These are phyloP conservation scores for Pseudorectes ferrugineus DNA, from an alignment of 2,113 vertebrate species.

Conservation along the genomic window DNA sequence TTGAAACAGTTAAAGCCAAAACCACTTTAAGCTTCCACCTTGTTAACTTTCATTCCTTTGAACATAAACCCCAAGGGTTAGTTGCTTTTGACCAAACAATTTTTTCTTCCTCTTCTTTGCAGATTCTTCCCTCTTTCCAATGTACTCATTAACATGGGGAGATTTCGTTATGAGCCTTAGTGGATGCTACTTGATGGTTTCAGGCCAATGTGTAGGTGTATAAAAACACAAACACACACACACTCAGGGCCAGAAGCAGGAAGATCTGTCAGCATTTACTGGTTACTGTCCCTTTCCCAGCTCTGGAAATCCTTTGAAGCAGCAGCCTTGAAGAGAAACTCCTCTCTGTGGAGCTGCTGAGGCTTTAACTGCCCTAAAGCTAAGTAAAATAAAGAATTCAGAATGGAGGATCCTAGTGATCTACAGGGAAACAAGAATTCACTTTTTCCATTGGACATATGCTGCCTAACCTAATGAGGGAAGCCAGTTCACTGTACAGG, in stretches of 20 bases:
- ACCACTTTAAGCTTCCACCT: background rate
- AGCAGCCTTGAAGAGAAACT: conserved; percentile 57
- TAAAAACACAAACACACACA: conserved; percentile 24
- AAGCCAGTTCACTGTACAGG: background rate
- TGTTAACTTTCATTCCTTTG: conserved; percentile 46
- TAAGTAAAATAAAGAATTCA: conserved; percentile 52
- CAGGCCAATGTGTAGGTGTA: conserved; percentile 44
- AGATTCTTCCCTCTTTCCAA: conserved; percentile 4
- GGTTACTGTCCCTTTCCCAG: conserved; percentile 50
- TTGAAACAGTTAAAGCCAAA: conserved; percentile 25
- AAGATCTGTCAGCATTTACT: conserved; percentile 54
- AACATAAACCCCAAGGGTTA: conserved; percentile 35
- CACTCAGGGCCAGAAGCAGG: conserved; percentile 42
- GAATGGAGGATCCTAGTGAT: conserved; percentile 25
- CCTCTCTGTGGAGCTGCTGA: conserved; percentile 42
- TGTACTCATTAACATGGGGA: conserved; percentile 31
- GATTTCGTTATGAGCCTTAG: conserved; percentile 13
- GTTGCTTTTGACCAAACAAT: conserved; percentile 35
- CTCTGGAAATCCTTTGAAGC: conserved; percentile 61
- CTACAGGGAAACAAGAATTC: conserved; percentile 33
- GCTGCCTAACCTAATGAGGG: background rate
- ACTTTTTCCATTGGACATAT: background rate
- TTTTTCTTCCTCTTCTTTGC: background rate
- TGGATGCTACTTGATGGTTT: conserved; percentile 51
- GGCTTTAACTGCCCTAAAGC: conserved; percentile 54